Base-by-base conservation (phyloP, 1,140 invertebrate genomes). In the Psix sp. region DNA sequence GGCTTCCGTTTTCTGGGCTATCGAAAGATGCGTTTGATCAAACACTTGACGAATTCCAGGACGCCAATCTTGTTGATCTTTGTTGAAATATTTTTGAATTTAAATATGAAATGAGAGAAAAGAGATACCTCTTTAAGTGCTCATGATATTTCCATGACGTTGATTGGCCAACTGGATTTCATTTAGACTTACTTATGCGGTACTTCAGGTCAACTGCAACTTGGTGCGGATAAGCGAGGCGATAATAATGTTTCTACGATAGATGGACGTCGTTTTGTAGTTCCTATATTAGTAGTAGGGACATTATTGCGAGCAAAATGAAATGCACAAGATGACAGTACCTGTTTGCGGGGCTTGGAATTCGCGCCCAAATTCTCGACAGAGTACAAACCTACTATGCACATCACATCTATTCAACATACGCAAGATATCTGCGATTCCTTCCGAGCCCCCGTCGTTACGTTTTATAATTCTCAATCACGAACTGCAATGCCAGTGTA, bases 281-380 rank as follows among this genome's bases (percentile, higher is more conserved):
- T 82, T 82, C 77, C 80, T 82, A 81, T 78, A 74, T 80, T 78
- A 76, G 49, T 39, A 45, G 76, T 80, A 75, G 80, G 79, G 78
- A 80, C 62, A 75, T 70, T 75, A 68, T 63, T 59, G 56, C n/a
- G n/a, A 56, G 60, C 56, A 72, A 57, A 38, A 43, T 21, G 26
- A 72, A 51, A 65, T 68, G 59, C 65, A 77, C 73, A 76, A 76
- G 73, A 70, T 65, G 51, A 67, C 67, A 62, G 73, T 76, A 76
- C 73, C 67, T 76, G 67, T 65, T 43, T 24, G 26, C 42, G 43
- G 13, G 40, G 10, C 49, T 54, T 56, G 54, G 40, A 42, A 40
- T 4, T 16, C 18, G 42, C 13, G 5, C 33, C 5, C 3, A 10
- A 33, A 10, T 35, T 35, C 40, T 20, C 24, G 54, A 24, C 21